Evolutionary conservation across 2,797 vertebrate genomes (phyloP), one percentile per base, ranked within the genome.

Genomic region (Diplodus sargus): DNA sequence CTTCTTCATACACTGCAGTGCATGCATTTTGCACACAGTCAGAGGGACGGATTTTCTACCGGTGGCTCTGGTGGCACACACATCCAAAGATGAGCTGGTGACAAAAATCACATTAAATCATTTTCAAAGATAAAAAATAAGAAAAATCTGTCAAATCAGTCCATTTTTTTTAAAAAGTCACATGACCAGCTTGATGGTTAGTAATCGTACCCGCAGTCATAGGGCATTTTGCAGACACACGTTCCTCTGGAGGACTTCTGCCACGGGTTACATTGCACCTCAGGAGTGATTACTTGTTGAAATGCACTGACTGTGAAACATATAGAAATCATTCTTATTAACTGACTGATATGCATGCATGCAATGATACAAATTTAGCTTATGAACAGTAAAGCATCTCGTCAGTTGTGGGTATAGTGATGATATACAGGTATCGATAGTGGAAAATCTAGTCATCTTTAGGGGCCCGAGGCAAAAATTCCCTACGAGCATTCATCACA

Each of bases 221-320:
- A 94, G 18, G 96, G 96, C 93, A 96, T 92, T 94, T 93, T 97
- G 87, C 97, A 98, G 77, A 96, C 87, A 82, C 97, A 98, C 69
- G 71, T 88, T 0, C 90, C 95, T 82, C 91, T 90, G 54, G 91
- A 56, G 14, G 84, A 16, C 85, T 97, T 98, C 92, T 97, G 92
- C 96, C 96, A 97, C 7, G 45, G 91, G 66, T 95, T 85, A 91
- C 97, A 98, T 70, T 88, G 74, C 51, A 78, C 88, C 16, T 5
- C 13, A 1, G 80, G 39, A 67, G 0, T 0, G 11, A 6, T 14
- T 0, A 0, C 4, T 66, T 5, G 25, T 34, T 43, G 10, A 22
- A 0, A 0, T 3, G 1, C 0, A 1, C 0, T 17, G 22, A 22
- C 89, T 92, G 84, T 62, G 48, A 65, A 61, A 75, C 39, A 73